Percentiles rank a stretch among this genome's conserved stretches.
Evolutionary conservation across 2,888 invertebrate species (phyloP).

Genomic region (Diarsia rubi): DNA sequence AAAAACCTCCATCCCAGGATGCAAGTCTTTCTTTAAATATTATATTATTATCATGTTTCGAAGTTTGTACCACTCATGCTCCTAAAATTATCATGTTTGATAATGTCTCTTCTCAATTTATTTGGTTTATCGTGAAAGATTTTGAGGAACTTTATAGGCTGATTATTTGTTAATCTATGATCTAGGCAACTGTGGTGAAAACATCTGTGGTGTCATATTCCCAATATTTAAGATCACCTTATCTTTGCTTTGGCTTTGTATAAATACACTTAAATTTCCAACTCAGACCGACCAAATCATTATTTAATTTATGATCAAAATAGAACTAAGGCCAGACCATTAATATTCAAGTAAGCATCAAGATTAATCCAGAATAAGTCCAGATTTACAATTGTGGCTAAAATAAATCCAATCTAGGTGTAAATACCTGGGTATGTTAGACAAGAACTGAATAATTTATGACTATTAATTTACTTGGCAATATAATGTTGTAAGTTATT

Average conservation of each 20-base stretch:
- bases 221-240: not conserved
- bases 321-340: constrained; percentile 17
- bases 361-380: constrained; percentile 34
- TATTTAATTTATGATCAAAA: constrained; percentile 36
- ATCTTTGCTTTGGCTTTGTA: constrained; percentile 12
- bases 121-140: not conserved
- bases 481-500: constrained; percentile 54
- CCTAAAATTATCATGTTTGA: too few relatives aligned
- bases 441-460: constrained; percentile 53
- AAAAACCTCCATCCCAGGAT: too few relatives aligned
- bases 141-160: constrained; percentile 7
- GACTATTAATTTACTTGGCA: constrained; percentile 47
- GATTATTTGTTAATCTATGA: not conserved
- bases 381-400: constrained; percentile 42
- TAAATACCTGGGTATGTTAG: constrained; percentile 20
- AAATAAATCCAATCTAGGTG: constrained; percentile 15
- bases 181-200: not conserved
- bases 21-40: not conserved
- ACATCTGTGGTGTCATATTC: not conserved
- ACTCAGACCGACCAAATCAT: constrained; percentile 29
- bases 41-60: not conserved
- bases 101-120: not conserved
- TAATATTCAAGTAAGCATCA: constrained; percentile 34
- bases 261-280: constrained; percentile 22
- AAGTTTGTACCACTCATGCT: not conserved